These are phyloP conservation scores for Mesorhabditis spiculigera DNA, from an alignment of 2,888 invertebrate species.

Conservation along the genomic window DNA sequence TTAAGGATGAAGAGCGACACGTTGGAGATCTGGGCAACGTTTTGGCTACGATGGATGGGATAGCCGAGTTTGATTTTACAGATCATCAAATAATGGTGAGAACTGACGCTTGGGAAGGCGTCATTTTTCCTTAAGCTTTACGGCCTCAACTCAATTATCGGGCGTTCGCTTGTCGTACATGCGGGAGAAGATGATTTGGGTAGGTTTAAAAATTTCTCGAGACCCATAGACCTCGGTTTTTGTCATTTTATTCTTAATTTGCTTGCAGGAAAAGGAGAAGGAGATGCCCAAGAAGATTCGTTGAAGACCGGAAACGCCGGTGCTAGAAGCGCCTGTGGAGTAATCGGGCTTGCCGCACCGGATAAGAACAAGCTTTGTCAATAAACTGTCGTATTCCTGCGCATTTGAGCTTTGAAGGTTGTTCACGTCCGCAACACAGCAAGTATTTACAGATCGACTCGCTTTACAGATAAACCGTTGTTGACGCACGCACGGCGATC, in stretches of 20 bases:
- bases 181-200: slow-evolving; percentile 18
- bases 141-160: slow-evolving; percentile 39
- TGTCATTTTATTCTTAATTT: background rate
- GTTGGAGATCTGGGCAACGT: slow-evolving; percentile 58
- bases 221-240: background rate
- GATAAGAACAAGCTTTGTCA: background rate
- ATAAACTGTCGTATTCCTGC: background rate
- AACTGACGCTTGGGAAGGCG: background rate
- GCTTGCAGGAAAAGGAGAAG: slow-evolving; percentile 20
- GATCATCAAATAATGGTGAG: slow-evolving; percentile 32
- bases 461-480: no score
- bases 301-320: slow-evolving; percentile 54
- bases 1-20: slow-evolving; percentile 52
- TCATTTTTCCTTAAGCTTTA: slow-evolving; percentile 16
- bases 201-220: background rate
- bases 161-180: slow-evolving; percentile 56
- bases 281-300: slow-evolving; percentile 32
- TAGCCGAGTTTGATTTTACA: slow-evolving; percentile 41
- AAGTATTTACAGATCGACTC: no score
- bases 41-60: slow-evolving; percentile 43
- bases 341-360: slow-evolving; percentile 29
- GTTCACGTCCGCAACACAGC: no score
- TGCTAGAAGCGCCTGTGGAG: slow-evolving; percentile 49
- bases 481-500: no score
- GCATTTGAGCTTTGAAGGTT: no score